Evolutionary conservation across 2,797 vertebrate species (phyloP), one percentile per base, ranked within the genome.

Genomic region (Botia almorhae): DNA sequence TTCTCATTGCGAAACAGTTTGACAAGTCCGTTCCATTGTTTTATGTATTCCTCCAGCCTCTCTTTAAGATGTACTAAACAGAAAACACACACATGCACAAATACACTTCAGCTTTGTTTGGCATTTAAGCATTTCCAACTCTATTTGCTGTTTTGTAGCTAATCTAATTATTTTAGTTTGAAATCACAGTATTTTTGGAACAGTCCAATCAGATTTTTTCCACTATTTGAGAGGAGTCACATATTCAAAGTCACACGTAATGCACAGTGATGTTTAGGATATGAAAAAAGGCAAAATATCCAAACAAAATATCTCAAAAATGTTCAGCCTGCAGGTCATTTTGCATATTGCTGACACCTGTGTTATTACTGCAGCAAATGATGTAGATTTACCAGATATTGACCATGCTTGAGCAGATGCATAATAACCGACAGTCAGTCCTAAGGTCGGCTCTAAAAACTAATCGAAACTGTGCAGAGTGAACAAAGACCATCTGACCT

Each of bases 1-100:
- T 97, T 97, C 68, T 97, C 96, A 77, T 99, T 99, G 85, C 97
- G 93, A 92, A 95, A 98, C 43, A 99, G 89, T 88, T 98, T 98
- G n/a, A 99, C 98, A n/a, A 99, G 93, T 77, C 98, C 97, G 0
- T 98, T 98, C 98, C 98, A 99, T 70, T 95, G 95, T 84, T 97
- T 97, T 85, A 99, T 93, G 85, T 99, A 99, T 0, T 96, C 93
- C 81, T 99, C 97, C 86, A 99, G 88, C 69, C 95, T 95, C 82
- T 96, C 96, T 87, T 98, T 97, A 83, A 99, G 93, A 90, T 99
- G 97, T 51, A 83, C 98, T 99, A 86, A 5, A 80, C 17, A 89
- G 81, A 76, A 21, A 82, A 65, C 36, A 63, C 26, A 69, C 5
- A 33, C 10, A 46, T 46, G 10, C 43, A 43, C 2, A 64, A 29